Evolutionary conservation across 53 echinoderm and acorn worm species (phyloP), one percentile per base, ranked within the genome.

Genomic region (Astropecten irregularis): DNA sequence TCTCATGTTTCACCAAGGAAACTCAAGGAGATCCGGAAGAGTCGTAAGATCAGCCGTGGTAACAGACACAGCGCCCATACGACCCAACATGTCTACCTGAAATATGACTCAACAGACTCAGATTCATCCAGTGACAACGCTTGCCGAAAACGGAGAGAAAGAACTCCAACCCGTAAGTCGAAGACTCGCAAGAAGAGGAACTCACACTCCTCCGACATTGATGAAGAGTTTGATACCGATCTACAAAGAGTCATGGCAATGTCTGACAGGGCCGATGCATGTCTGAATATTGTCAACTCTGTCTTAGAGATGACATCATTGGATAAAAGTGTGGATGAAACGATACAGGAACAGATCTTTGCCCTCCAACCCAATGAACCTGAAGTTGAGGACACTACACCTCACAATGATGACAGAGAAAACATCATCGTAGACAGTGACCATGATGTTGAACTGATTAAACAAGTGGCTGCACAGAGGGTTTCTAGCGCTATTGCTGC

Each of bases 281-380:
- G 88, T 60, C 40, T 88, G 73, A 54, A 71, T 40, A 71, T 88
- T 31, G 88, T 88, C 1, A 82, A 88, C 64, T 83, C 83, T 10
- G 83, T 88, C 21, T 54, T 88, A 36, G 83, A 85, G 47, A 53
- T 85, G 60, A 85, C 76, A 20, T 61, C 62, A 3, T 62, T 79
- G 14, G 79, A 79, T 47, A 79, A 79, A 40, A 62, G 56, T 20
- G 62, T 79, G 0, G 79, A 79, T 32, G 79, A 79, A 28, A 62
- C 79, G 9, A 60, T 79, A 0, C 79, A 79, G 47, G 61, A 79
- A n/a, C 79, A 79, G 19, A 79, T 79, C 60, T n/a, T 19, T 61
- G 79, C 79, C 61, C 61, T 79, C 61, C 25, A 37, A 29, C 28
- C 76, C 2, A 44, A 53, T 40, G 40, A 57, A 13, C 34, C 56